These are phyloP conservation scores for Rhinopithecus roxellana DNA, from an alignment of 2,113 vertebrate species.

Conservation along the genomic window DNA sequence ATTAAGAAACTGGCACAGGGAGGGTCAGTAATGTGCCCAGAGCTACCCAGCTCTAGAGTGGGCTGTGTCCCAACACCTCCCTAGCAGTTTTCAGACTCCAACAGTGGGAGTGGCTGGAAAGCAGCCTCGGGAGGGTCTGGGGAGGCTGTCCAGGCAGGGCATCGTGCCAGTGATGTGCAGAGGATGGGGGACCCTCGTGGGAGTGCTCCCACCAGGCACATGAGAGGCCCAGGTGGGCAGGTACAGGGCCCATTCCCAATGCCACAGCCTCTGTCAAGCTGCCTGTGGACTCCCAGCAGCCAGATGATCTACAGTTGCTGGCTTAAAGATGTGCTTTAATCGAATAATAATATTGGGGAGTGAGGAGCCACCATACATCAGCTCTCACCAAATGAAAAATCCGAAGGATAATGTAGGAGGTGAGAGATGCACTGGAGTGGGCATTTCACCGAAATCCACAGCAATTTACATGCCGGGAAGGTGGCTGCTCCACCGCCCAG, in stretches of 20 bases:
- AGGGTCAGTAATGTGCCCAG: neutral
- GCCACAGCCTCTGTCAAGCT: neutral
- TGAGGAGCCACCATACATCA: constrained; percentile 17
- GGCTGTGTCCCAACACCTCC: neutral
- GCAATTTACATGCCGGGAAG: constrained; percentile 5
- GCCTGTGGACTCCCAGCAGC: neutral
- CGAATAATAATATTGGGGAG: constrained; percentile 29
- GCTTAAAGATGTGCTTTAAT: constrained; percentile 51
- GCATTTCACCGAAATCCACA: constrained; percentile 17
- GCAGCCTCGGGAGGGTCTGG: neutral
- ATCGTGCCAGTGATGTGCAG: neutral
- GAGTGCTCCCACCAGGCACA: neutral
- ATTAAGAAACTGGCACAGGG: neutral
- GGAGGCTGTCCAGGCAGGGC: neutral
- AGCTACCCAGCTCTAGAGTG: neutral
- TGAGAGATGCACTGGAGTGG: constrained; percentile 30
- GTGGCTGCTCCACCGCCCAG: neutral
- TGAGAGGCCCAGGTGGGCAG: neutral
- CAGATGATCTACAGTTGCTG: neutral
- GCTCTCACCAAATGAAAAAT: constrained; percentile 51
- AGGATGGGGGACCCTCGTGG: fast-evolving
- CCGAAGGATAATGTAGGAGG: neutral
- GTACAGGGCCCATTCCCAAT: neutral
- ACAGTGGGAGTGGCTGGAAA: neutral
- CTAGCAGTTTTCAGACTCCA: neutral